Percentiles rank a stretch among this genome's conserved stretches.
phyloP scores from a whole-genome alignment of 2,888 invertebrate genomes.

The Lasius fuliginosus region DNA sequence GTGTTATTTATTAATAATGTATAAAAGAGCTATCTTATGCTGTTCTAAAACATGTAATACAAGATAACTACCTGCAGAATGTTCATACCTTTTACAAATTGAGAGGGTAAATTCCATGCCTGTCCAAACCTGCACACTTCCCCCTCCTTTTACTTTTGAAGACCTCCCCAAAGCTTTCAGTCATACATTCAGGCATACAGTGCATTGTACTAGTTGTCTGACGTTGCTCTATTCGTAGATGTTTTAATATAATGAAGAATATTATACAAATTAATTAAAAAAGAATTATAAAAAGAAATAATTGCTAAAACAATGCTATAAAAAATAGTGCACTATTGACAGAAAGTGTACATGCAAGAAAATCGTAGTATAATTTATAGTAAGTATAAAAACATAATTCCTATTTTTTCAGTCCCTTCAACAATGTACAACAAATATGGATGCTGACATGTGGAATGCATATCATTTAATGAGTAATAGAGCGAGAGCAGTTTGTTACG shows the following conservation, averaged over 20 bases:
- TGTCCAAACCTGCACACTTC: constrained; percentile 80
- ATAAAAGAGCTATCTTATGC: not conserved
- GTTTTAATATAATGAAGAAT: constrained; percentile 2
- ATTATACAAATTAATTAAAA: not conserved
- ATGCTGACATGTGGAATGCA: constrained; percentile 90
- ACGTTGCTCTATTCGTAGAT: not conserved
- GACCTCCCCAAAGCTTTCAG: constrained; percentile 71
- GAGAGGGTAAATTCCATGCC: constrained; percentile 71
- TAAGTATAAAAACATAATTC: constrained; percentile 38
- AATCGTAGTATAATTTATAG: not conserved
- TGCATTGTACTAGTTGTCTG: not conserved
- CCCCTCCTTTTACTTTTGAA: constrained; percentile 63
- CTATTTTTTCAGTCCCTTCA: constrained; percentile 86
- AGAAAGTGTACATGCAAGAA: not conserved
- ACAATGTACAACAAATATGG: constrained; percentile 90
- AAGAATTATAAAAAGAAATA: constrained; percentile 1
- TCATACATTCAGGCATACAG: not conserved
- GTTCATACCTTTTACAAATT: not conserved
- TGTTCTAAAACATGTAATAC: not conserved
- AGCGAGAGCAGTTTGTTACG: constrained; percentile 90
- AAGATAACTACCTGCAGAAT: not conserved
- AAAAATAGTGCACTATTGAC: not conserved
- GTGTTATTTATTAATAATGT: not conserved
- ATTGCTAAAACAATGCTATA: constrained; percentile 12
- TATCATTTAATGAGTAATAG: constrained; percentile 90